Conservation (phyloP, 2,888 invertebrate species). For the Entomobrya multifasciata region DNA sequence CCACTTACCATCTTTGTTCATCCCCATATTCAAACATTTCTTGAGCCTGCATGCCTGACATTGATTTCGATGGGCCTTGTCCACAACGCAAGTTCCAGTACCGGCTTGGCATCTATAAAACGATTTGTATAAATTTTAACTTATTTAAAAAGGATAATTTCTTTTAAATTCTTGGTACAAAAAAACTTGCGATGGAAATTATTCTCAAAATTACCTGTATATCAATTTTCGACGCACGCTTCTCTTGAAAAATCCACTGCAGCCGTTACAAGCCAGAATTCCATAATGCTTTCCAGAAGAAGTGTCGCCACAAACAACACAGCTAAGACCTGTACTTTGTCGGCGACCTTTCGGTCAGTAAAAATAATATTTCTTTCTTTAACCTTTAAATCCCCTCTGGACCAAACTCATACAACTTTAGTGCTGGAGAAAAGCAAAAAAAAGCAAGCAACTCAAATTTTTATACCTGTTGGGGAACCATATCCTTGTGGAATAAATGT, state of each 20-base stretch:
- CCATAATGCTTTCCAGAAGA: conserved; percentile 99
- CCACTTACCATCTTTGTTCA: conserved; percentile 99
- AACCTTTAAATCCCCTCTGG: too few relatives aligned
- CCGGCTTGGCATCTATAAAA: conserved; percentile 97
- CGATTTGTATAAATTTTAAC: neutral
- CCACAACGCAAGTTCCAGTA: conserved; percentile 97
- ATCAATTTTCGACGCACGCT: conserved; percentile 97
- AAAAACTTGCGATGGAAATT: too few relatives aligned
- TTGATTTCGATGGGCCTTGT: conserved; percentile 99
- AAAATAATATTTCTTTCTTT: neutral
- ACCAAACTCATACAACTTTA: too few relatives aligned
- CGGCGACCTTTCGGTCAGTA: conserved; percentile 72
- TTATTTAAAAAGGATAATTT: neutral
- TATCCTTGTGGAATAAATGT: conserved; percentile 78
- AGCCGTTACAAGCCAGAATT: conserved; percentile 98
- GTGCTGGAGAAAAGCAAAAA: too few relatives aligned
- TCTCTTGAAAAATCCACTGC: conserved; percentile 99
- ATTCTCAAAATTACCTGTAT: conserved; percentile 92
- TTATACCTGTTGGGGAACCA: conserved; percentile 77
- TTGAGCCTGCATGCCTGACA: conserved; percentile 99
- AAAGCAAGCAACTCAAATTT: too few relatives aligned
- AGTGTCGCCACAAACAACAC: conserved; percentile 98
- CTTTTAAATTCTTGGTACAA: too few relatives aligned
- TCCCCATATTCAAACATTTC: conserved; percentile 99
- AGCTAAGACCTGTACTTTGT: conserved; percentile 88